A percentile compares a stretch with the other conserved stretches of the same genome.
These are phyloP conservation scores for Hemaris fuciformis DNA, from an alignment of 2,888 invertebrate species.

Conservation along the genomic window DNA sequence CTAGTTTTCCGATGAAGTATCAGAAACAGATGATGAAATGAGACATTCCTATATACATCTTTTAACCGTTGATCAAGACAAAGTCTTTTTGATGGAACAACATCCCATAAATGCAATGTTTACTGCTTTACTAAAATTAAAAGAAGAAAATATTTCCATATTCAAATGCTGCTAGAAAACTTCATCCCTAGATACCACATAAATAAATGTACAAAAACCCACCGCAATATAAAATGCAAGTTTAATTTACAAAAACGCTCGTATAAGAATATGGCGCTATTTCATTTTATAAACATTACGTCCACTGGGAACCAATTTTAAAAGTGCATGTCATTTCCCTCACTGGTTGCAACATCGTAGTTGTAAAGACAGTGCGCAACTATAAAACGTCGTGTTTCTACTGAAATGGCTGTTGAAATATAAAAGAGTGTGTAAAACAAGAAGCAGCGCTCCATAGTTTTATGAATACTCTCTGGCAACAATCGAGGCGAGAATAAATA, in stretches of 20 bases:
- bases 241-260: constrained; percentile 4
- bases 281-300: constrained; percentile 12
- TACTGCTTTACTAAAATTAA: too few relatives aligned
- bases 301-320: constrained; percentile 19
- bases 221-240: background rate
- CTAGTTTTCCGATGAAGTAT: too few relatives aligned
- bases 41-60: too few relatives aligned
- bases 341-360: constrained; percentile 26
- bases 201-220: background rate
- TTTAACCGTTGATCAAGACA: background rate
- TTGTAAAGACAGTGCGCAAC: constrained; percentile 37
- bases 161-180: too few relatives aligned
- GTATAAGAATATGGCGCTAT: constrained; percentile 5
- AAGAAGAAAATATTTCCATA: too few relatives aligned
- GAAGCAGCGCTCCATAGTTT: constrained; percentile 65
- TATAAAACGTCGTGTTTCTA: constrained; percentile 48
- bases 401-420: constrained; percentile 61
- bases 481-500: constrained; percentile 70
- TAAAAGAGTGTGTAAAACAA: constrained; percentile 71
- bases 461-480: constrained; percentile 72
- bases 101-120: too few relatives aligned
- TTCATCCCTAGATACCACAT: too few relatives aligned
- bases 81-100: too few relatives aligned
- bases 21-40: too few relatives aligned
- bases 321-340: constrained; percentile 33